Evolutionary conservation across 1,140 invertebrate genomes (phyloP).

Genomic region (Pseudobourletiella spinata): DNA sequence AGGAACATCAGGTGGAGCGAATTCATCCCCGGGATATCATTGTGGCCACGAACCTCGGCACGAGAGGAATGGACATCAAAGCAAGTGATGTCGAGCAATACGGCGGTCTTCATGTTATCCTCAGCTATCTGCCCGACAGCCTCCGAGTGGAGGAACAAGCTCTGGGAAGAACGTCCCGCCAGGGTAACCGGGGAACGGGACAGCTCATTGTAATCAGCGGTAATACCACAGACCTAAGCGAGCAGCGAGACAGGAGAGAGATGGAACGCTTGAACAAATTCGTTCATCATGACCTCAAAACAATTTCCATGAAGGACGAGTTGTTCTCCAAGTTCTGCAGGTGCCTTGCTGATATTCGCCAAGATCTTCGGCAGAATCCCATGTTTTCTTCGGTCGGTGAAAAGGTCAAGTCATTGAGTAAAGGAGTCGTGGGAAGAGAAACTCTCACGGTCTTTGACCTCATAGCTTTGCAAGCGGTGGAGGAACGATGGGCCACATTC

Average conservation of each 20-base stretch:
- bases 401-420: too few relatives aligned
- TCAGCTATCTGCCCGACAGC: conserved; percentile 41
- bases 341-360: background rate
- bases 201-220: conserved; percentile 30
- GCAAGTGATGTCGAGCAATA: conserved; percentile 33
- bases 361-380: background rate
- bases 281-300: background rate
- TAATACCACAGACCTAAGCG: background rate
- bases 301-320: background rate
- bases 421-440: background rate
- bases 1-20: background rate
- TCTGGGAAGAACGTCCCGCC: conserved; percentile 40
- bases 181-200: conserved; percentile 38
- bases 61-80: conserved; percentile 39
- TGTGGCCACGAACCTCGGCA: conserved; percentile 39
- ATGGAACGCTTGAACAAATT: background rate
- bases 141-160: conserved; percentile 41
- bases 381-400: background rate
- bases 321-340: background rate
- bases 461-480: conserved; percentile 2
- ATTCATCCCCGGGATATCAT: conserved; percentile 24
- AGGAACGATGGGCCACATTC: conserved; percentile 20
- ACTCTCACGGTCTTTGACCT: too few relatives aligned
- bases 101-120: conserved; percentile 41
- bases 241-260: background rate